Base-by-base conservation (phyloP, 1,140 invertebrate species). In the Plutomurus gul region DNA sequence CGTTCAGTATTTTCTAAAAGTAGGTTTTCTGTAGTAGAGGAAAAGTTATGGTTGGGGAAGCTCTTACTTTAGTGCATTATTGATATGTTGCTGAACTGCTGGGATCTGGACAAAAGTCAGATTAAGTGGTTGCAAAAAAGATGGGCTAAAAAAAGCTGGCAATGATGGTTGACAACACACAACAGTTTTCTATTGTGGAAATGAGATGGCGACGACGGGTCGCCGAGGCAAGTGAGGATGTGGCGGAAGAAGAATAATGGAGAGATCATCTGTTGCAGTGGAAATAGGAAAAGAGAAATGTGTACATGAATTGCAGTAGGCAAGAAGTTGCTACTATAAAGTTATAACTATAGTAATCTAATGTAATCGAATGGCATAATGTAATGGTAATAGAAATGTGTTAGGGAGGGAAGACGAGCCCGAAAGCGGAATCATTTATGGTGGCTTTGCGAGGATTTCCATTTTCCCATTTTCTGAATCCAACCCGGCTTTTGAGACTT, bases 391-490 rank as follows among this genome's bases (percentile, higher is more conserved):
- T 65, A 30, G 25, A 65, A 65, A 65, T 65, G 27, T 65, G 27
- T 65, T 65, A 33, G 56, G 11, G 30, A 30, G 36, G 27, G 56
- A 33, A 65, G 13, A 60, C 16, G 36, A 51, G 20, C 47, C 16
- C 20, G 47, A 65, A 65, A 65, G 27, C 56, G 56, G 56, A 65
- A 65, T 65, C 56, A 65, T 65, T 65, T 65, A 65, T 65, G 56
- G 27, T 65, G 56, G 56, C 56, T 65, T 65, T 65, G 30, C 8
- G 27, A 65, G 56, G 56, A 65, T 65, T 65, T 65, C 56, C 27
- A 65, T 65, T 65, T 43, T 65, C 56, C 56, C 56, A 65, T 65
- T 65, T 33, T 65, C 13, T 16, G 56, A 30, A 65, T 65, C 56
- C 56, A 65, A 36, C 56, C 36, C 27, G 27, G 56, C 56, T 65